Conservation (phyloP, 2,113 vertebrate genomes). For the Tautogolabrus adspersus region DNA sequence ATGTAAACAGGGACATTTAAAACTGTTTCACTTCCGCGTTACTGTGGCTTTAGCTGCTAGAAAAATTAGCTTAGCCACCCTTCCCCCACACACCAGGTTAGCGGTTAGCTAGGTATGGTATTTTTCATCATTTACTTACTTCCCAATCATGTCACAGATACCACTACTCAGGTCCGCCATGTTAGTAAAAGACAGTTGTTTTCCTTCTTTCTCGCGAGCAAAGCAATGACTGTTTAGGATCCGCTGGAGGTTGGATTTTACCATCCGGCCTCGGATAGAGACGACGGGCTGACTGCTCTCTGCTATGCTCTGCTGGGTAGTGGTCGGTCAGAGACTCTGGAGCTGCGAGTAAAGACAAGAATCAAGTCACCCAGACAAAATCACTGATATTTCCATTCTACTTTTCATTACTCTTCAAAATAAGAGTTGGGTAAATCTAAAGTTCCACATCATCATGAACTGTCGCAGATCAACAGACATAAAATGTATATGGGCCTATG, state of each 20-base stretch:
- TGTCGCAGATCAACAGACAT: too few relatives aligned
- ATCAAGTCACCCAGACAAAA: neutral
- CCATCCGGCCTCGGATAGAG: constrained; percentile 88
- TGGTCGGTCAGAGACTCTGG: constrained; percentile 10
- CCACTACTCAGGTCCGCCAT: constrained; percentile 85
- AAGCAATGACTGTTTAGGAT: constrained; percentile 91
- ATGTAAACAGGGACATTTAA: neutral
- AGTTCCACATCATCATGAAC: too few relatives aligned
- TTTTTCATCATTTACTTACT: constrained; percentile 78
- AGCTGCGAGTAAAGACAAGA: neutral
- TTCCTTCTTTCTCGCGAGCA: constrained; percentile 90
- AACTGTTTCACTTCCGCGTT: constrained; percentile 54
- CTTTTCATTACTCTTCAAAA: constrained; percentile 20
- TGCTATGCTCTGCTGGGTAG: constrained; percentile 62
- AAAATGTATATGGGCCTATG: too few relatives aligned
- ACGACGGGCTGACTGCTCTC: constrained; percentile 80
- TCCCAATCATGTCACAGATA: constrained; percentile 86
- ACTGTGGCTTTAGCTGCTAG: constrained; percentile 21
- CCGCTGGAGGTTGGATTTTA: constrained; percentile 92
- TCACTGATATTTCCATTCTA: neutral
- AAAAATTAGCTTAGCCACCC: constrained; percentile 50
- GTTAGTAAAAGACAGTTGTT: constrained; percentile 73
- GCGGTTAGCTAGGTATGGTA: constrained; percentile 37
- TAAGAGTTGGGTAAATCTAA: neutral
- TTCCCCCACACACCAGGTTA: constrained; percentile 70